These are phyloP conservation scores for Nymphicus hollandicus DNA, from an alignment of 2,113 vertebrate species.

Conservation along the genomic window DNA sequence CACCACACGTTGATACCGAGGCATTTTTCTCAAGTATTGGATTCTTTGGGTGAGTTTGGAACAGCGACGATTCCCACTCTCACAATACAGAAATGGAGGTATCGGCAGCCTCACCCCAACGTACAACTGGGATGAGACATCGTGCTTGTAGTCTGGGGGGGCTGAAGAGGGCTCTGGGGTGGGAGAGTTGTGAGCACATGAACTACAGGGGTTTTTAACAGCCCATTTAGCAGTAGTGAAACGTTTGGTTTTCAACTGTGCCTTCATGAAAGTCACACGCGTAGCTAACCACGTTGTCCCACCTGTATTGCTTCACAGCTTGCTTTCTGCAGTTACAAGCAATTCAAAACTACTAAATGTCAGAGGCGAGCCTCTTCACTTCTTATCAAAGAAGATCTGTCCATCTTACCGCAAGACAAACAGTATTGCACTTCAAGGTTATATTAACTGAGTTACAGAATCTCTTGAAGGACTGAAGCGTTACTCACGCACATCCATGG, in stretches of 20 bases:
- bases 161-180: neutral
- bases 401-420: constrained; percentile 66
- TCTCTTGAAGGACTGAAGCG: constrained; percentile 62
- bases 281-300: constrained; percentile 44
- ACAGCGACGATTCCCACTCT: constrained; percentile 4
- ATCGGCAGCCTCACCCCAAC: neutral
- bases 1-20: neutral
- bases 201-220: constrained; percentile 6
- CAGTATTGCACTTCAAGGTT: constrained; percentile 78
- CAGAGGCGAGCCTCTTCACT: constrained; percentile 55
- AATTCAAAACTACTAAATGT: constrained; percentile 59
- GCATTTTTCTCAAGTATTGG: constrained; percentile 28
- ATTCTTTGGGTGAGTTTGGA: constrained; percentile 39
- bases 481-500: constrained; percentile 60
- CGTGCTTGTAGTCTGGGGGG: neutral
- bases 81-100: constrained; percentile 28
- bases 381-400: constrained; percentile 61
- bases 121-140: neutral
- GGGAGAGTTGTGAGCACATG: neutral
- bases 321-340: constrained; percentile 72
- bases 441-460: constrained; percentile 67
- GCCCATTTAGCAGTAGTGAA: constrained; percentile 38
- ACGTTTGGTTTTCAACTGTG: constrained; percentile 35
- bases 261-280: constrained; percentile 27
- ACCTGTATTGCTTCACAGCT: constrained; percentile 64